Evolutionary conservation across 2,888 invertebrate species (phyloP), one percentile per base, ranked within the genome.

Genomic region (Pasiphila rectangulata): DNA sequence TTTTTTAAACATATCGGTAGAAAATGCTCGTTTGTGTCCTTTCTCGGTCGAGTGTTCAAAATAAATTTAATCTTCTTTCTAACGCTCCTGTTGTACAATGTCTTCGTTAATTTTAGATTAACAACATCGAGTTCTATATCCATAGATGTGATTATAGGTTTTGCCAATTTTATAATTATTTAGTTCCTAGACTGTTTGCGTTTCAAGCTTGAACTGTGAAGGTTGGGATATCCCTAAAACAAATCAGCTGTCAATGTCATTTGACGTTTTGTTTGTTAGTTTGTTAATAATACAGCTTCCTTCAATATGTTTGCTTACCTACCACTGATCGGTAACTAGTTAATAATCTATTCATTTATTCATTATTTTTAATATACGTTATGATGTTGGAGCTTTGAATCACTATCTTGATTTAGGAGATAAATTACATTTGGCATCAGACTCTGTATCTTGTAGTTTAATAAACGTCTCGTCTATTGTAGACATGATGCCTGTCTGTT

Each of bases 361-460:
- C n/a, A n/a, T n/a, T n/a, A n/a, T n/a, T n/a, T n/a, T n/a, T n/a
- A n/a, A n/a, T n/a, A n/a, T n/a, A n/a, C n/a, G n/a, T n/a, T n/a
- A n/a, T n/a, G n/a, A n/a, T n/a, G n/a, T n/a, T n/a, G n/a, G n/a
- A n/a, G n/a, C n/a, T n/a, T n/a, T n/a, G n/a, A 27, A 27, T 13
- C 13, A 27, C 6, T 13, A 7, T 27, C 27, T 13, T 1, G 27
- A 27, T 27, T 27, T 13, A 27, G 12, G 30, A 30, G 9, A 39
- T 40, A 29, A 36, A 49, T 49, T 29, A 45, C 24, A 63, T 59
- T 65, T 68, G 68, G 62, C 65, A 64, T 46, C 19, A 36, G 36
- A 41, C 35, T 40, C 29, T 37, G 5, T 35, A 29, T 46, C 29
- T 50, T 37, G 37, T 49, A 44, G 59, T 54, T 59, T 48, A 55